Evolutionary conservation across 2,797 vertebrate genomes (phyloP), one percentile per base, ranked within the genome.

Genomic region (Nyctalus aviator): DNA sequence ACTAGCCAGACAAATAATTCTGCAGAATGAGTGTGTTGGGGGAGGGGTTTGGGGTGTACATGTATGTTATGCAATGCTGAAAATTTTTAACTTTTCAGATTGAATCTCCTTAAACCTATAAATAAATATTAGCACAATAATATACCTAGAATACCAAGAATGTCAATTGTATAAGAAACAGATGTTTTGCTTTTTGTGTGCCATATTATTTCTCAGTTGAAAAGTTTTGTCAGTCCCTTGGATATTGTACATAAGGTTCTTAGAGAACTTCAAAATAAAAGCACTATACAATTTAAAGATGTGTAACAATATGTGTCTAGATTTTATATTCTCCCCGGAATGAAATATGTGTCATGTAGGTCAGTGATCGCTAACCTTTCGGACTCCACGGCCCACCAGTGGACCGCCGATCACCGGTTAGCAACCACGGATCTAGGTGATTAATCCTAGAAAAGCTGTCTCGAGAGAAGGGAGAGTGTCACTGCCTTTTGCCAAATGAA

Each of bases 361-460:
- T 57, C 55, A 57, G 55, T 11, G 55, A 10, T 25, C 10, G 1
- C 23, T 5, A 57, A 57, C 55, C 55, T 57, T 57, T 57, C 4
- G 1, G 9, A 57, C 23, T 23, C 25, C 55, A 23, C 4, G 3
- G 1, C 23, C 55, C 10, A 57, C 55, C 23, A 57, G 55, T 57
- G 55, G 23, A 11, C 55, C 23, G 10, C 1, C 7, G 55, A 57
- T 23, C 23, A 25, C 55, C 10, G 3, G 55, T 57, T 57, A 10
- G 23, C 10, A 0, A 57, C 23, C 55, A 1, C 55, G 25, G 55
- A 3, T 68, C 4, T 59, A 32, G 30, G 35, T 57, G 64, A 69
- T 77, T 91, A 83, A 94, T 83, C 20, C 66, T 84, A 81, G 55
- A 91, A 72, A 88, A 94, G 27, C 8, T n/a, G 13, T 53, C 46